Base-by-base conservation (phyloP, 2,797 vertebrate species). In the Gobionotothen gibberifrons region DNA sequence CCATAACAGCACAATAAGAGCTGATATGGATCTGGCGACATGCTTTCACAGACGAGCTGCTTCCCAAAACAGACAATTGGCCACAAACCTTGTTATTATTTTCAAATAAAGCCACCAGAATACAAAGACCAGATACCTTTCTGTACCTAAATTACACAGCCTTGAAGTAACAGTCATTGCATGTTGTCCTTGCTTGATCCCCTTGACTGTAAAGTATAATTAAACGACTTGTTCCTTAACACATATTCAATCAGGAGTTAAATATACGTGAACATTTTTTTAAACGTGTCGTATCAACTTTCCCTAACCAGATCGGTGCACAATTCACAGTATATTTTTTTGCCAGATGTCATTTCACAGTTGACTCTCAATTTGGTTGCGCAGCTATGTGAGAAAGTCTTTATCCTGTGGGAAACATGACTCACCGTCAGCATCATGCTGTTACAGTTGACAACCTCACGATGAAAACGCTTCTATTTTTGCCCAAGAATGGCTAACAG, bases 371-470 rank as follows among this genome's bases (percentile, higher is more conserved):
- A 55, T 76, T 80, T 76, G 79, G 77, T 71, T 75, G 12, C 58
- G 69, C 74, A 78, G 66, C 46, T 58, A 63, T 76, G 74, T 81
- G 85, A 74, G 81, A 79, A 67, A 83, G 52, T 36, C 56, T 87
- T 81, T 22, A 69, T 86, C 76, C 86, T 87, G 81, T 76, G 77
- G 78, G 86, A 85, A 85, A 85, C 83, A 87, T 91, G 89, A 93
- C 77, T 93, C 90, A 90, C 56, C 66, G 61, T 83, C 81, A 61
- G 83, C 85, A 83, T 84, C 85, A 67, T 78, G 79, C 83, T 85
- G 89, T 78, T 89, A 52, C 48, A 81, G 89, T 70, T 86, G 83
- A 90, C 90, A 89, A 72, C 80, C 67, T 84, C 66, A 83, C 65
- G 43, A 80, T 83, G 55, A 89, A 89, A 83, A 80, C 47, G 0